Conservation (phyloP, 2,888 invertebrate genomes). For the Monochamus alternatus region DNA sequence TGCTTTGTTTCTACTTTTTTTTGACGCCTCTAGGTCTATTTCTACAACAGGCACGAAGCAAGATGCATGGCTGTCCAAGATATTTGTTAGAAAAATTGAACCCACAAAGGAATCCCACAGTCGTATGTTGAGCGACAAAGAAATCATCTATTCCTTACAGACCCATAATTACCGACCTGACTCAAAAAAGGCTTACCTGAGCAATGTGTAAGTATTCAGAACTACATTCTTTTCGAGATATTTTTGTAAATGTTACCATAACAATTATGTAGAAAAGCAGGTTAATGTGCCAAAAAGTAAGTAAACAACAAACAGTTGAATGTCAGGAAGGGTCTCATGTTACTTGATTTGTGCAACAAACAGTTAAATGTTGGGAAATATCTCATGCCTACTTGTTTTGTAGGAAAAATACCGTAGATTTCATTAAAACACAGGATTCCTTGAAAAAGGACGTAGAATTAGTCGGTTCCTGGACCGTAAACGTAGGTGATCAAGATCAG, state of each 20-base stretch:
- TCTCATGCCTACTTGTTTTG: conserved; percentile 37
- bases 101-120: conserved; percentile 97
- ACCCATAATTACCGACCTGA: conserved; percentile 96
- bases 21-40: conserved; percentile 57
- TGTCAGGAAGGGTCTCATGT: not conserved
- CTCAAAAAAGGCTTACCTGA: conserved; percentile 87
- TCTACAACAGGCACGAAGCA: conserved; percentile 69
- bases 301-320: conserved; percentile 4
- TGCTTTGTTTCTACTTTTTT: not conserved
- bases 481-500: conserved; percentile 98
- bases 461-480: conserved; percentile 96
- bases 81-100: conserved; percentile 92
- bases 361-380: no score
- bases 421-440: conserved; percentile 83
- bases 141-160: conserved; percentile 94
- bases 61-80: conserved; percentile 91
- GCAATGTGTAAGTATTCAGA: conserved; percentile 86
- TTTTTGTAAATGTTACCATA: not conserved
- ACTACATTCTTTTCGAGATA: conserved; percentile 6
- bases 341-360: conserved; percentile 49
- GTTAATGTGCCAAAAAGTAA: not conserved
- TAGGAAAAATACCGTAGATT: conserved; percentile 85
- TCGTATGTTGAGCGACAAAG: conserved; percentile 96
- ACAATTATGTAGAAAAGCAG: not conserved
- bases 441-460: conserved; percentile 83